phyloP scores from a whole-genome alignment of 53 echinoderm and acorn worm species.

The Pentamera pediparva region DNA sequence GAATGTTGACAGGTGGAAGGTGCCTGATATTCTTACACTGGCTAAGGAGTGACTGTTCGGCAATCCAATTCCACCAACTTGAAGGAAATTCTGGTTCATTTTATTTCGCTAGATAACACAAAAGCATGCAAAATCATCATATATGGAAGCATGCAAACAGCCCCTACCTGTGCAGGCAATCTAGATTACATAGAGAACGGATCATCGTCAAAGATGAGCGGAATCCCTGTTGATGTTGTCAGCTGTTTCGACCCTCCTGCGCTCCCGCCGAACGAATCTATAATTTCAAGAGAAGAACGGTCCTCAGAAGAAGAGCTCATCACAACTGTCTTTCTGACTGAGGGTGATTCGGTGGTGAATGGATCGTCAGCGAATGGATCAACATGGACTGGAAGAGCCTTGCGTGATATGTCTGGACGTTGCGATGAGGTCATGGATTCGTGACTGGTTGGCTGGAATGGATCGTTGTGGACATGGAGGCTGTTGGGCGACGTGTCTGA shows the following conservation, averaged over 20 bases:
- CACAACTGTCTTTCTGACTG: slow-evolving; percentile 70
- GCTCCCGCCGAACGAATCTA: slow-evolving; percentile 22
- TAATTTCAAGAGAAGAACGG: slow-evolving; percentile 20
- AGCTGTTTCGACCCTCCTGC: neutral
- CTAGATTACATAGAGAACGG: slow-evolving; percentile 2
- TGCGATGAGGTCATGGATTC: no score
- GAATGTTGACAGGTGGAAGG: neutral
- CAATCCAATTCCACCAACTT: no score
- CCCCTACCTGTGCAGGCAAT: no score
- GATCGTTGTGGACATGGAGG: neutral
- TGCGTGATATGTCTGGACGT: no score
- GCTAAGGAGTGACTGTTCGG: no score
- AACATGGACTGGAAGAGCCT: slow-evolving; percentile 73
- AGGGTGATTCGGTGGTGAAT: slow-evolving; percentile 62
- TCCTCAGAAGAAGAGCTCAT: neutral
- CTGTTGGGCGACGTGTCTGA: no score
- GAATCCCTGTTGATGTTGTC: slow-evolving; percentile 29
- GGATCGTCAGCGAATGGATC: slow-evolving; percentile 90
- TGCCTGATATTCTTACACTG: no score
- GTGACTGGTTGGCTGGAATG: neutral
- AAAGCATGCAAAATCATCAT: no score
- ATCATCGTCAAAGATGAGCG: slow-evolving; percentile 14
- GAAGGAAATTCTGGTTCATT: no score
- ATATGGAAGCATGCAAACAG: no score
- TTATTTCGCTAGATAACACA: no score